Evolutionary conservation across 2,797 vertebrate genomes (phyloP).

Genomic region (Notamacropus eugenii): DNA sequence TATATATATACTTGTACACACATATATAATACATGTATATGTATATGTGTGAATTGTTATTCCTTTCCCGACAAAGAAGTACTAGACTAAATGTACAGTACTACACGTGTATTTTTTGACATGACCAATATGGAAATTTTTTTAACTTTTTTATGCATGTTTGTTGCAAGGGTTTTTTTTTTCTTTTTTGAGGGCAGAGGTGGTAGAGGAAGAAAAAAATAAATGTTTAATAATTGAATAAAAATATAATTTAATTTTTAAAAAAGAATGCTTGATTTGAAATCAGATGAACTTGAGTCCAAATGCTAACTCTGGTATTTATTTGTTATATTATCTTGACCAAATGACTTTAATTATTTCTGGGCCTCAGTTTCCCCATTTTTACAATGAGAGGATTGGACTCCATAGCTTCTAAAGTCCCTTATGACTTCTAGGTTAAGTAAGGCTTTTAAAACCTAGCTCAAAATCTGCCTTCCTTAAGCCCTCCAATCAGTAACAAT

Average conservation of each 20-base stretch:
- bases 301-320: not conserved
- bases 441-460: too few species aligned
- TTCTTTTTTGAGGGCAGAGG: not conserved
- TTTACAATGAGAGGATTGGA: too few species aligned
- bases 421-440: not conserved
- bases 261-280: not conserved
- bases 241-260: not conserved
- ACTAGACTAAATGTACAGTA: not conserved
- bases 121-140: not conserved
- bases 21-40: too few species aligned
- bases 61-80: not conserved
- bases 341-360: not conserved
- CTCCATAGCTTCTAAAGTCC: too few species aligned
- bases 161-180: not conserved
- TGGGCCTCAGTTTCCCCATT: not conserved
- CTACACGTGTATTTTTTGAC: not conserved
- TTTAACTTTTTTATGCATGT: not conserved
- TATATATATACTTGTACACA: too few species aligned
- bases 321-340: not conserved
- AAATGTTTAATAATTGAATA: not conserved
- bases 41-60: too few species aligned
- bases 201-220: too few species aligned
- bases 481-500: not conserved
- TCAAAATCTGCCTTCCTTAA: not conserved
- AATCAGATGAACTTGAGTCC: not conserved